Percentiles rank a stretch among this genome's conserved stretches.
These are phyloP conservation scores for Parasteatoda lunata DNA, from an alignment of 2,888 invertebrate species.

Conservation along the genomic window DNA sequence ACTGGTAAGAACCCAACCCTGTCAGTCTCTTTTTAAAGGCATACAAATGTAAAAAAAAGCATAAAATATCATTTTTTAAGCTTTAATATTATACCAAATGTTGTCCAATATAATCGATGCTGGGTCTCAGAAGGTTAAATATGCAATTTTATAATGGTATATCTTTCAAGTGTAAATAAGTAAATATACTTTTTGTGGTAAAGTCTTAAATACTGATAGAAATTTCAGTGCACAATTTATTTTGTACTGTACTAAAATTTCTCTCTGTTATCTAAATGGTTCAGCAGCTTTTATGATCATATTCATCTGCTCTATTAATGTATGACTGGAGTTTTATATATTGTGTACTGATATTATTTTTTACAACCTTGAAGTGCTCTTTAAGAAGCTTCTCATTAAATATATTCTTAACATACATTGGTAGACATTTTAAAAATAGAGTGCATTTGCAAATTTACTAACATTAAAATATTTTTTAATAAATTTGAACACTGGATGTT, in stretches of 20 bases:
- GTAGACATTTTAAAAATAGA: too few species aligned
- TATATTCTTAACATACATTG: too few species aligned
- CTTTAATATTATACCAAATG: too few species aligned
- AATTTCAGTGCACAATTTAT: constrained; percentile 47
- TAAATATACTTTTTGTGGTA: constrained; percentile 2
- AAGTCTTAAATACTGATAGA: constrained; percentile 14
- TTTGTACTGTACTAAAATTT: constrained; percentile 28
- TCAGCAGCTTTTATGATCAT: constrained; percentile 23
- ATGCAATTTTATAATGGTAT: constrained; percentile 29
- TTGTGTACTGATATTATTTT: constrained; percentile 11
- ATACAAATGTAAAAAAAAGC: too few species aligned
- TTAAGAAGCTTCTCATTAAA: constrained; percentile 4
- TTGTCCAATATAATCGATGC: too few species aligned
- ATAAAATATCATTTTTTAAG: too few species aligned
- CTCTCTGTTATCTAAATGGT: constrained; percentile 7
- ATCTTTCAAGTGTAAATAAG: constrained; percentile 13
- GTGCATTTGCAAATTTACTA: too few species aligned
- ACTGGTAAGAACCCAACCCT: too few species aligned
- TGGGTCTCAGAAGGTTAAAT: not conserved
- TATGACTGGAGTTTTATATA: constrained; percentile 7
- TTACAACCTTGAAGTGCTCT: constrained; percentile 32
- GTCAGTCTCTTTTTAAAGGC: too few species aligned
- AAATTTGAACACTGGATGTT: too few species aligned
- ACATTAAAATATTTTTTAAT: too few species aligned
- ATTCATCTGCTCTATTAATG: not conserved